Conservation (phyloP, 2,888 invertebrate genomes). For the Periphyllus acericola region DNA sequence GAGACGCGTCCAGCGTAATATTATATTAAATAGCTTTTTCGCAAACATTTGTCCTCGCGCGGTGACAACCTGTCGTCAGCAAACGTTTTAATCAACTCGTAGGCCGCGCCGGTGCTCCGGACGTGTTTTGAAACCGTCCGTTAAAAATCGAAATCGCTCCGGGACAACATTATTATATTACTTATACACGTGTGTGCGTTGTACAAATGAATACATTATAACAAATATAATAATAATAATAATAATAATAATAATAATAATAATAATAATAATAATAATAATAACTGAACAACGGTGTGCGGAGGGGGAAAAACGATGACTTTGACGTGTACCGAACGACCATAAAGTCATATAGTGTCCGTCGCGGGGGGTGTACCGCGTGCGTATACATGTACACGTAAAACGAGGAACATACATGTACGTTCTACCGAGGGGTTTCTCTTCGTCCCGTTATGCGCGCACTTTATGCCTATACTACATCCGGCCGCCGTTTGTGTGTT, state of each 20-base stretch:
- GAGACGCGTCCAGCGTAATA: neutral
- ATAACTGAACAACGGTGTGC: neutral
- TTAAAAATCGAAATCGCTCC: neutral
- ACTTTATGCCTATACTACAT: constrained; percentile 7
- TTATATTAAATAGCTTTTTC: neutral
- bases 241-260: neutral
- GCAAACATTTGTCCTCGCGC: neutral
- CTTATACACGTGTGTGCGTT: neutral
- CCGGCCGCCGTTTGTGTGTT: constrained; percentile 22
- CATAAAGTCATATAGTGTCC: neutral
- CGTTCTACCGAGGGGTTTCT: neutral
- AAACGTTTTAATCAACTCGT: constrained; percentile 25
- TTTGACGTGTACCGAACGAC: constrained; percentile 2
- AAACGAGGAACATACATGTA: neutral
- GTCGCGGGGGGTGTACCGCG: constrained; percentile 16
- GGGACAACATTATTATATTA: neutral
- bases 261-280: neutral
- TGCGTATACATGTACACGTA: neutral
- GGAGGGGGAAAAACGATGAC: neutral
- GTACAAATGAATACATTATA: neutral
- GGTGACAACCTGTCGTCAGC: neutral
- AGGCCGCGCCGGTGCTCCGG: neutral
- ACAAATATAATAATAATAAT: neutral
- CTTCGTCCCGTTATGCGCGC: constrained; percentile 12
- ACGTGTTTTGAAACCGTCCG: neutral